A percentile compares a stretch with the other conserved stretches of the same genome.
Conservation (phyloP, 2,797 vertebrate species). For the Lophotriccus pileatus region DNA sequence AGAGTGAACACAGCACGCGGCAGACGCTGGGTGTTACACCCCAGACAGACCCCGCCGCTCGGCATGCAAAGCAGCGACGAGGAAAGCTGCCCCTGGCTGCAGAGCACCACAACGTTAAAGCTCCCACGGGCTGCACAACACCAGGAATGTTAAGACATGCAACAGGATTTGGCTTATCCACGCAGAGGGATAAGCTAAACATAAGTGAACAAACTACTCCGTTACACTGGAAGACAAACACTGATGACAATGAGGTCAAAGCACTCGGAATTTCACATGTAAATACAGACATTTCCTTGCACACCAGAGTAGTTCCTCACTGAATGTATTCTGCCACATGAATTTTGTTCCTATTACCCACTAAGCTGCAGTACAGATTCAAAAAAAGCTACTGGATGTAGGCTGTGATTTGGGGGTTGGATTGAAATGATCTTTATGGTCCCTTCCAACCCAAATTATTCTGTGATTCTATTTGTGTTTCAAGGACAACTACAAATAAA, state of each 20-base stretch:
- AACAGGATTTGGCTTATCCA: not conserved
- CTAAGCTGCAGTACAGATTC: not conserved
- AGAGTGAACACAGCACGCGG: constrained; percentile 75
- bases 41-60: not conserved
- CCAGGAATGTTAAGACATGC: constrained; percentile 8
- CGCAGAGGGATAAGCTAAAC: not conserved
- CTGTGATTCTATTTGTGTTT: not conserved
- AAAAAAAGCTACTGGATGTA: not conserved
- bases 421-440: not conserved
- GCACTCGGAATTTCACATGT: not conserved
- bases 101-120: not conserved
- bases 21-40: not conserved
- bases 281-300: not conserved
- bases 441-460: not conserved
- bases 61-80: constrained; percentile 52
- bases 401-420: not conserved
- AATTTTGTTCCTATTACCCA: not conserved
- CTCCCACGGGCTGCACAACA: not conserved
- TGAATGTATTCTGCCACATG: not conserved
- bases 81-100: not conserved
- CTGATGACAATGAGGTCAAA: constrained; percentile 20
- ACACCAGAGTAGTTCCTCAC: not conserved
- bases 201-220: not conserved
- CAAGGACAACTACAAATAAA: not conserved
- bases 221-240: not conserved